These are phyloP conservation scores for Xiphophorus hellerii DNA, from an alignment of 2,113 vertebrate species.

Conservation along the genomic window DNA sequence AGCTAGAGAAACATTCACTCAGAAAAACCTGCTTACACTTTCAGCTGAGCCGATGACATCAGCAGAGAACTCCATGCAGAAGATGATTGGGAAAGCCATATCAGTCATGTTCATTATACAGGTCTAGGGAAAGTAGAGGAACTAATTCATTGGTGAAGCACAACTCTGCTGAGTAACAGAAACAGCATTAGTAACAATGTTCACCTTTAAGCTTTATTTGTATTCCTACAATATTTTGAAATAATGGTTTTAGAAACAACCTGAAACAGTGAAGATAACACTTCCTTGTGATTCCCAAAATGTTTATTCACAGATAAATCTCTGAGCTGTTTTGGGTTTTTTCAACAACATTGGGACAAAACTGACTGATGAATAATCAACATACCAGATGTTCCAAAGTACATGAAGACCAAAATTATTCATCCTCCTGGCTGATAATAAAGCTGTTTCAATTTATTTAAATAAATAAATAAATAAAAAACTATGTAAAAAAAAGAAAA, in stretches of 20 bases:
- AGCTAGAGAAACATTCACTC: not conserved
- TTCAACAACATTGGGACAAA: too few relatives aligned
- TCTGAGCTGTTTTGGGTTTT: too few relatives aligned
- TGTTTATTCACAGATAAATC: too few relatives aligned
- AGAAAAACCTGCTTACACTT: conserved; percentile 70
- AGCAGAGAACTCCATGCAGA: conserved; percentile 85
- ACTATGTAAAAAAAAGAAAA: too few relatives aligned
- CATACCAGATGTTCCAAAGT: too few relatives aligned
- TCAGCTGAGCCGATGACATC: conserved; percentile 78
- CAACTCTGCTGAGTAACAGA: not conserved
- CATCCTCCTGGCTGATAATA: too few relatives aligned
- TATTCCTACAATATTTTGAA: not conserved
- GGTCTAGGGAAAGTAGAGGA: conserved; percentile 69
- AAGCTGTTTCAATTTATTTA: too few relatives aligned
- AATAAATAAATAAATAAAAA: too few relatives aligned
- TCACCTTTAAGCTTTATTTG: too few relatives aligned
- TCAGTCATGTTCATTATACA: conserved; percentile 81
- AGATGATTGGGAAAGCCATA: conserved; percentile 67
- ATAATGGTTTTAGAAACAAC: not conserved
- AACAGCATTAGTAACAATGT: too few relatives aligned
- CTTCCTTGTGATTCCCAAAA: too few relatives aligned
- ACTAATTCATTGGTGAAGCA: not conserved
- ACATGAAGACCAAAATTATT: too few relatives aligned
- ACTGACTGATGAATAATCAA: not conserved
- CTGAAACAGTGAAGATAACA: not conserved